phyloP scores from a whole-genome alignment of 2,888 invertebrate species.

The Euplagia quadripunctaria region DNA sequence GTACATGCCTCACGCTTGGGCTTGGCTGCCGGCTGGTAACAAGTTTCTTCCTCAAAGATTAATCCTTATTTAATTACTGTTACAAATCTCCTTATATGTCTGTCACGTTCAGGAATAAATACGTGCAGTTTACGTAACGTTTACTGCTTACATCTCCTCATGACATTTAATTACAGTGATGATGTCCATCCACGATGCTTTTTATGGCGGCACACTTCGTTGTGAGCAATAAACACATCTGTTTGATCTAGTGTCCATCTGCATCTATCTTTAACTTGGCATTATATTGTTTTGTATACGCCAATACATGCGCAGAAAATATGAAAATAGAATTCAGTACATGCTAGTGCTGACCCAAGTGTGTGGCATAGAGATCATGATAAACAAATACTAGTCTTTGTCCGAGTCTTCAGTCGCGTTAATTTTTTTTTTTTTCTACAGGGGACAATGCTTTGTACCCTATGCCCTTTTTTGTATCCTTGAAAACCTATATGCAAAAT shows the following conservation, averaged over 20 bases:
- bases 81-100: background rate
- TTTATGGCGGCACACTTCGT: background rate
- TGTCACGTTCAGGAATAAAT: background rate
- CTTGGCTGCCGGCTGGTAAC: too few relatives aligned
- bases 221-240: conserved; percentile 1
- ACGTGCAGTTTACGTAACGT: background rate
- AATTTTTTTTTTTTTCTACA: too few relatives aligned
- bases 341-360: background rate
- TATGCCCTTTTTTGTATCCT: too few relatives aligned
- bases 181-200: background rate
- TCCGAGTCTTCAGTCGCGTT: too few relatives aligned
- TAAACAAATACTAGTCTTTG: background rate
- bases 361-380: background rate
- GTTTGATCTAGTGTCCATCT: background rate
- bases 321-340: background rate
- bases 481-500: too few relatives aligned
- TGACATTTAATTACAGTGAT: conserved; percentile 1
- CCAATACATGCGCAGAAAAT: too few relatives aligned
- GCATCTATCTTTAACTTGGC: background rate
- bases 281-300: background rate
- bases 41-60: background rate
- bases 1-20: too few relatives aligned
- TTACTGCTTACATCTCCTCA: background rate
- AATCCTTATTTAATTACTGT: background rate
- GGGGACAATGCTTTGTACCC: too few relatives aligned